These are phyloP conservation scores for Australoheros scitulus DNA, from an alignment of 2,113 vertebrate species.

Conservation along the genomic window DNA sequence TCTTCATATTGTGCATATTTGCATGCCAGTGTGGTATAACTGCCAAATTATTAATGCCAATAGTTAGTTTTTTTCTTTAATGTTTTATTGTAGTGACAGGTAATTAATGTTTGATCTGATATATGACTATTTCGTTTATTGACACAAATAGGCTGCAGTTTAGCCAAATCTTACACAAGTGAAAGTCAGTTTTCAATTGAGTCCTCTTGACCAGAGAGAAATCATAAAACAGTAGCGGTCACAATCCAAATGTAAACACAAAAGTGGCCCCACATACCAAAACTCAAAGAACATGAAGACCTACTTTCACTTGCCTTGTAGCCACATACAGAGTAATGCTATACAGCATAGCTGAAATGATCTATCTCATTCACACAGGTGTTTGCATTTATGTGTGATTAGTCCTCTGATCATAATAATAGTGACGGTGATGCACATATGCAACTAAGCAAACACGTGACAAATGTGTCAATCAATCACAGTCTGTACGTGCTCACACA, in stretches of 20 bases:
- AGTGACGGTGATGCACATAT: slow-evolving; percentile 35
- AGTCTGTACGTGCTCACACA: not conserved
- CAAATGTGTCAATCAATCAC: slow-evolving; percentile 49
- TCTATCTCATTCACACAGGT: slow-evolving; percentile 28
- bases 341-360: not conserved
- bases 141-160: not conserved
- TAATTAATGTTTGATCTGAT: not conserved
- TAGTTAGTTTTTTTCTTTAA: not conserved
- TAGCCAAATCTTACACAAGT: too few relatives aligned
- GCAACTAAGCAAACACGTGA: slow-evolving; percentile 4
- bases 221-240: not conserved
- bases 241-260: not conserved
- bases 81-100: not conserved
- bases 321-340: not conserved
- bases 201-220: not conserved
- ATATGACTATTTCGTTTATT: not conserved
- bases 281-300: not conserved
- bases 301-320: not conserved
- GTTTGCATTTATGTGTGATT: slow-evolving; percentile 55
- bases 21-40: not conserved
- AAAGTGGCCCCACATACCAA: not conserved
- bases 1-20: not conserved
- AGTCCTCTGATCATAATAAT: not conserved
- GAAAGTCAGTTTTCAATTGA: not conserved
- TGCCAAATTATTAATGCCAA: not conserved